Evolutionary conservation across 2,797 vertebrate genomes (phyloP).

Genomic region (Pangasius larnaudii): DNA sequence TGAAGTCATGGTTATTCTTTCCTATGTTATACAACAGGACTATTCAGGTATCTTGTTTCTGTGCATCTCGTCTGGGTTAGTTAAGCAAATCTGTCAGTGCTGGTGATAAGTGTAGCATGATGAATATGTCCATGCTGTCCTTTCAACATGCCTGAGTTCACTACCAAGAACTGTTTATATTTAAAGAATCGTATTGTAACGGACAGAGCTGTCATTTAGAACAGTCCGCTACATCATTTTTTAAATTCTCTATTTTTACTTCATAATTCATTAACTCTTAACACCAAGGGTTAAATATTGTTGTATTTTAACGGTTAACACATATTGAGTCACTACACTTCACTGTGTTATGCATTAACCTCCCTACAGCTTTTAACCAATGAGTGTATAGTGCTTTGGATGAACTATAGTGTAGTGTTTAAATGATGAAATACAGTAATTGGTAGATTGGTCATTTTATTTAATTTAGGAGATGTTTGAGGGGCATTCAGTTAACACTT

Average conservation of each 20-base stretch:
- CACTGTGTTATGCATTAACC: neutral
- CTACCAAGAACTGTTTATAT: conserved; percentile 5
- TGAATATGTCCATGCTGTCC: neutral
- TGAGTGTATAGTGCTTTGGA: neutral
- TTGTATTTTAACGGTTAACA: neutral
- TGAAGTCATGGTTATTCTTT: conserved; percentile 1
- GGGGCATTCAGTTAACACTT: neutral
- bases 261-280: neutral
- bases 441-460: neutral
- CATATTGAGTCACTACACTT: no score
- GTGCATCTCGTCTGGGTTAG: neutral
- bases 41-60: neutral
- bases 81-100: conserved; percentile 11
- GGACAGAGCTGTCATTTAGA: neutral
- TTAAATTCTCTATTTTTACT: neutral
- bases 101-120: neutral
- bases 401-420: neutral
- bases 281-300: neutral
- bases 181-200: neutral
- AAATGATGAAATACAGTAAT: neutral
- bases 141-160: neutral
- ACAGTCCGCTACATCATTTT: neutral
- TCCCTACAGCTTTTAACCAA: neutral
- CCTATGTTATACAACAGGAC: neutral
- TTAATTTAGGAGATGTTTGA: neutral